Evolutionary conservation across 1,140 invertebrate species (phyloP).

Genomic region (Thaumatotibia leucotreta): DNA sequence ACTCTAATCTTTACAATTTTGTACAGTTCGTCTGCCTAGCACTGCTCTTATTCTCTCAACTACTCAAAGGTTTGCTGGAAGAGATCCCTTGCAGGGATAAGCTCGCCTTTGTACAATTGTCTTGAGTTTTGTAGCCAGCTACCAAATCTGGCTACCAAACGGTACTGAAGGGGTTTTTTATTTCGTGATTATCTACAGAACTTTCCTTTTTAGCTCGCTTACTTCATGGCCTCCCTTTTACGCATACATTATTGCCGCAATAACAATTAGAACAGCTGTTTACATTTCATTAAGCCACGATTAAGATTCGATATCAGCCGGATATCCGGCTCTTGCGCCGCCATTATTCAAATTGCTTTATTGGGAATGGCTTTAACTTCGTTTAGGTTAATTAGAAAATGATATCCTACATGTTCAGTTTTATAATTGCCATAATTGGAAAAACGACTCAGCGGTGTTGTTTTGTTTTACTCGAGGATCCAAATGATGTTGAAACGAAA

Average conservation of each 20-base stretch:
- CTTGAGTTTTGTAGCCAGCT: too few species aligned
- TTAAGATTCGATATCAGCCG: slow-evolving; percentile 8
- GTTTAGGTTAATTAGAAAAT: slow-evolving; percentile 11
- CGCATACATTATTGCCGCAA: not conserved
- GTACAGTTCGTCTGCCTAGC: too few species aligned
- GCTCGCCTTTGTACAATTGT: too few species aligned
- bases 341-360: slow-evolving; percentile 5
- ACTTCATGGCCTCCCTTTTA: not conserved
- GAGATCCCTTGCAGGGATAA: too few species aligned
- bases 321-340: not conserved
- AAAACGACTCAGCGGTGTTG: not conserved
- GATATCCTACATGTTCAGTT: not conserved
- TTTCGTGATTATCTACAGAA: not conserved
- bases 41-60: too few species aligned
- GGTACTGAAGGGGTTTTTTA: too few species aligned
- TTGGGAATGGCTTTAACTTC: slow-evolving; percentile 1
- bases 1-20: too few species aligned
- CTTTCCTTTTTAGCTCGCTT: not conserved
- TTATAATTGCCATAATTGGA: not conserved
- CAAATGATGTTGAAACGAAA: too few species aligned
- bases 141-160: too few species aligned
- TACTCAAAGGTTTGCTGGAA: too few species aligned
- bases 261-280: slow-evolving; percentile 10
- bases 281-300: slow-evolving; percentile 6
- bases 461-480: not conserved